Evolutionary conservation across 2,888 invertebrate genomes (phyloP), one percentile per base, ranked within the genome.

Genomic region (Lochmaea capreae): DNA sequence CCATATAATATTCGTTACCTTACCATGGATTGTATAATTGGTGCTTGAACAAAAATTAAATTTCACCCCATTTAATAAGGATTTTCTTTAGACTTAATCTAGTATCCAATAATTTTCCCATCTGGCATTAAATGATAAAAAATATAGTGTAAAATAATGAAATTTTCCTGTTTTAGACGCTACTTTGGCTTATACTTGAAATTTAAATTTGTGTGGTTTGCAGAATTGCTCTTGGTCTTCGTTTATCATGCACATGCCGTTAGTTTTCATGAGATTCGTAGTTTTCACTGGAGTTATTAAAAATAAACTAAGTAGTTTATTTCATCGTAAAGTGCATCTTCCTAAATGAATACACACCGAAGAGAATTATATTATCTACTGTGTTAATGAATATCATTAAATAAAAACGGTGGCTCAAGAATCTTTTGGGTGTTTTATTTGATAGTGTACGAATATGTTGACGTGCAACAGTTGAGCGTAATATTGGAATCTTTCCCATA

Each of bases 241-340:
- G 68, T 61, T 26, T 58, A 58, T 58, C 33, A 61, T 14, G 61
- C 61, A 61, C 33, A 61, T 39, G 61, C 61, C 61, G 33, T 61
- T 61, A 61, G 39, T 39, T 61, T 16, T 33, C 33, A 39, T 2
- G 33, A 61, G 33, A 33, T 0, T 33, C 33, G 33, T 33, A 33
- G 6, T 33, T 33, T 33, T 33, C 33, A 33, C 33, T 33, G 49
- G 8, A 16, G 57, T 33, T 69, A 22, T 69, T 61, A 69, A 61
- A 61, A 69, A n/a, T 61, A 33, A 49, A 69, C 16, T 49, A 69
- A 57, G 16, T 69, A 49, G 52, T 69, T 59, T 49, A 69, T 69
- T 62, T 14, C 49, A 49, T 69, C 61, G 46, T 69, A 69, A 69
- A 59, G 59, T 26, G 18, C 57, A 33, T 33, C 12, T 61, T 33